Evolutionary conservation across 2,888 invertebrate species (phyloP).

Genomic region (Tanypteryx hageni): DNA sequence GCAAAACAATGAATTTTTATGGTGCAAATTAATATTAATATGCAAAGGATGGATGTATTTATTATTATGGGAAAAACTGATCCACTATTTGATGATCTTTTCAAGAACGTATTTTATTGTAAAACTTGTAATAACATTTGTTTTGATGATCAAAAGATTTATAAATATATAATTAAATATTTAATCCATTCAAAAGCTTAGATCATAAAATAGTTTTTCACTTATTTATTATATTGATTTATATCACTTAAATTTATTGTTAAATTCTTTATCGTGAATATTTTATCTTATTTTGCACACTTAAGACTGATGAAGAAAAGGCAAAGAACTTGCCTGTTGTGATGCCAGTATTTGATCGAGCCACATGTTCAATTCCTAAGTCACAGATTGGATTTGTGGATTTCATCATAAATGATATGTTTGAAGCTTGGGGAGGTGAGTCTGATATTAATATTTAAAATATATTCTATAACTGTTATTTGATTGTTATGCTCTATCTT

Average conservation of each 20-base stretch:
- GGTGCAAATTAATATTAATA: too few relatives aligned
- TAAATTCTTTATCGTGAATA: not conserved
- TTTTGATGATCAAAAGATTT: too few relatives aligned
- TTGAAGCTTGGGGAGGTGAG: slow-evolving; percentile 96
- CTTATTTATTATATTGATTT: too few relatives aligned
- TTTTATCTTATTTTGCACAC: slow-evolving; percentile 67
- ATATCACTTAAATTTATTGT: not conserved
- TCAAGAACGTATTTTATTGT: too few relatives aligned
- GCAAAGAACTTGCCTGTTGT: slow-evolving; percentile 92
- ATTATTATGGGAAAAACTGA: too few relatives aligned
- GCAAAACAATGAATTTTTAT: too few relatives aligned
- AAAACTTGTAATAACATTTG: too few relatives aligned
- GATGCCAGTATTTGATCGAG: slow-evolving; percentile 98
- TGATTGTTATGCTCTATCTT: not conserved
- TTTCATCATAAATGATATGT: slow-evolving; percentile 98
- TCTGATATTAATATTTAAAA: slow-evolving; percentile 67
- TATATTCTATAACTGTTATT: not conserved
- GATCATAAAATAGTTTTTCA: too few relatives aligned
- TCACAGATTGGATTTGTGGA: slow-evolving; percentile 99
- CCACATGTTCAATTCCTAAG: slow-evolving; percentile 96
- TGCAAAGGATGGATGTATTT: too few relatives aligned
- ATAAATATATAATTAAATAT: too few relatives aligned
- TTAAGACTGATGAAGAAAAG: slow-evolving; percentile 96
- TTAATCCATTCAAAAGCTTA: too few relatives aligned
- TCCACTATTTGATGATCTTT: too few relatives aligned